These are phyloP conservation scores for Hoplostethus mediterraneus DNA, from an alignment of 2,797 vertebrate genomes.

Conservation along the genomic window DNA sequence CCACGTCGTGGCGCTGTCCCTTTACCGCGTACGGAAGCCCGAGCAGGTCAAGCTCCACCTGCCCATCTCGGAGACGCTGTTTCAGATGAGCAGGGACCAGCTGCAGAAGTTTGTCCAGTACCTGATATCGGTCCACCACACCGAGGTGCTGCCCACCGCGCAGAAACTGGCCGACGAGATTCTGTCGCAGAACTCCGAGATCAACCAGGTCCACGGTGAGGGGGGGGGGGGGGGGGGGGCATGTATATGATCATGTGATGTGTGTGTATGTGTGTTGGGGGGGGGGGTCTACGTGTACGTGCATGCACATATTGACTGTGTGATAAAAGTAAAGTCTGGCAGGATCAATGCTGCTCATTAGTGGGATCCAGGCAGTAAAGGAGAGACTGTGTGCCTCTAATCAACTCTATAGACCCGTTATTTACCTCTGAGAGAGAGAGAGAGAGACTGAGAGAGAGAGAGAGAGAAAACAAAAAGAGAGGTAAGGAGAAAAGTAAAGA, in stretches of 20 bases:
- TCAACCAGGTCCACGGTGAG: constrained; percentile 99
- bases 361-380: constrained; percentile 68
- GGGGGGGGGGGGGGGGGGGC: constrained; percentile 81
- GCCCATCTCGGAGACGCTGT: constrained; percentile 99
- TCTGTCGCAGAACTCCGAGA: constrained; percentile 98
- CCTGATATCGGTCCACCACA: constrained; percentile 98
- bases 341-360: constrained; percentile 78
- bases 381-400: constrained; percentile 66
- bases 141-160: constrained; percentile 98
- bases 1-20: constrained; percentile 96
- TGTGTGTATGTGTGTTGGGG: constrained; percentile 21
- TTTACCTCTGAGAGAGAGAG: constrained; percentile 63
- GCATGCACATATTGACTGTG: constrained; percentile 55
- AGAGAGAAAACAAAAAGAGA: constrained; percentile 31
- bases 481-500: constrained; percentile 41
- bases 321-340: constrained; percentile 72
- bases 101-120: constrained; percentile 99
- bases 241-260: constrained; percentile 10
- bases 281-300: constrained; percentile 22
- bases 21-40: constrained; percentile 97
- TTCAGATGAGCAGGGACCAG: constrained; percentile 99
- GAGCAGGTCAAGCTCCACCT: constrained; percentile 99
- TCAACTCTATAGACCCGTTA: constrained; percentile 72
- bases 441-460: constrained; percentile 17
- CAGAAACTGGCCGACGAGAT: constrained; percentile 99